phyloP scores from a whole-genome alignment of 2,113 vertebrate genomes.

The Onychostoma macrolepis region DNA sequence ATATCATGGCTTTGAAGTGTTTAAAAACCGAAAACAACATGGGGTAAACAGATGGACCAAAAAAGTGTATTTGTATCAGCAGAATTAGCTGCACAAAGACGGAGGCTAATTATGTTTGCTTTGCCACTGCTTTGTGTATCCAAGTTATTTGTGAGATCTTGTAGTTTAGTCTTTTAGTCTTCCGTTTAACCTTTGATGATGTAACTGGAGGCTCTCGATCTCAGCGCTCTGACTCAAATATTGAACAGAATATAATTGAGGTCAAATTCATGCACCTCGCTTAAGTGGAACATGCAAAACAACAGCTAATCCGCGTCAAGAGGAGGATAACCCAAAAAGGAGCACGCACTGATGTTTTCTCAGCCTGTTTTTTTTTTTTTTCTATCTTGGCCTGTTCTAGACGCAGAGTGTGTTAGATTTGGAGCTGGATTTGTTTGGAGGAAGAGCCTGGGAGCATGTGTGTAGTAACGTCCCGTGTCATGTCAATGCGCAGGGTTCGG shows the following conservation, averaged over 20 bases:
- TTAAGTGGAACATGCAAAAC: constrained; percentile 14
- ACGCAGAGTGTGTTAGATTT: background rate
- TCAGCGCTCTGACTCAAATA: background rate
- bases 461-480: constrained; percentile 70
- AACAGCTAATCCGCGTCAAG: background rate
- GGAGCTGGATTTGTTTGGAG: constrained; percentile 36
- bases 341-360: background rate
- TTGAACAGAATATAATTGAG: background rate
- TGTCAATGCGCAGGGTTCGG: constrained; percentile 62
- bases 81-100: background rate
- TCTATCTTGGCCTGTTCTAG: background rate
- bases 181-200: constrained; percentile 14
- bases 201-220: background rate
- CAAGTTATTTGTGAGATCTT: constrained; percentile 8
- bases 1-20: constrained; percentile 6
- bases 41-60: background rate
- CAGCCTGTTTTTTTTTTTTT: background rate
- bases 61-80: background rate
- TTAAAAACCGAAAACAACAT: background rate
- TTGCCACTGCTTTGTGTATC: constrained; percentile 8
- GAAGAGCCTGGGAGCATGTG: constrained; percentile 34
- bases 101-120: constrained; percentile 1
- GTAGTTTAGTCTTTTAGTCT: constrained; percentile 16
- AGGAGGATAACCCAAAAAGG: background rate
- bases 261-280: background rate